Conservation (phyloP, 2,888 invertebrate species). For the Eustalomyia histrio region DNA sequence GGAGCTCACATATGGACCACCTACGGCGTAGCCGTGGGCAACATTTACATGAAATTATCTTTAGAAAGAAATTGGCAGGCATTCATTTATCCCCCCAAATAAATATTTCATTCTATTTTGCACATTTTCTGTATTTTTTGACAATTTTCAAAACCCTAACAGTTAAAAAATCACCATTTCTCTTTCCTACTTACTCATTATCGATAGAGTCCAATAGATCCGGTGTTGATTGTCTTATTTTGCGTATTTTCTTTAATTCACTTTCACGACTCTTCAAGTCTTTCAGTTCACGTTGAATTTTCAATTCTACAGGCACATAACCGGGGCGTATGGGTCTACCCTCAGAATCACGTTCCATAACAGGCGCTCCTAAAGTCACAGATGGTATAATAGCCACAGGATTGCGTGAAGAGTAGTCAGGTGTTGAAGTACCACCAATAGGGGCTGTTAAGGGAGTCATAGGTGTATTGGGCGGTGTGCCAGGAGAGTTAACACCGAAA, state of each 20-base stretch:
- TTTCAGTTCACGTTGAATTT: slow-evolving; percentile 91
- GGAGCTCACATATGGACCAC: too few relatives aligned
- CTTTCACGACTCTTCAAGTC: slow-evolving; percentile 91
- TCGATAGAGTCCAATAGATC: slow-evolving; percentile 83
- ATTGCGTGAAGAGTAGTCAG: slow-evolving; percentile 44
- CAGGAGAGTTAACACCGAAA: slow-evolving; percentile 56
- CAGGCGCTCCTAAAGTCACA: slow-evolving; percentile 77
- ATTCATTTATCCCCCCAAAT: too few relatives aligned
- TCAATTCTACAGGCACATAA: slow-evolving; percentile 91
- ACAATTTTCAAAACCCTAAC: too few relatives aligned
- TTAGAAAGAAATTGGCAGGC: too few relatives aligned
- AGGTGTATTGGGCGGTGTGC: slow-evolving; percentile 63
- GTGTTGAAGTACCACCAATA: slow-evolving; percentile 36
- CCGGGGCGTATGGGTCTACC: slow-evolving; percentile 87
- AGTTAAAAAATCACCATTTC: too few relatives aligned
- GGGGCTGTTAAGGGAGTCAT: slow-evolving; percentile 69
- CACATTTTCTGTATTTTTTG: too few relatives aligned
- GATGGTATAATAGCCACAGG: slow-evolving; percentile 71
- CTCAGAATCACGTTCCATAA: slow-evolving; percentile 82
- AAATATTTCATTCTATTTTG: too few relatives aligned
- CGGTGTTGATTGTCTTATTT: slow-evolving; percentile 83
- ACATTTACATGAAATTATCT: too few relatives aligned
- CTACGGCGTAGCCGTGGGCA: too few relatives aligned
- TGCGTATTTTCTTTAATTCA: slow-evolving; percentile 86
- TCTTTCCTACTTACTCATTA: slow-evolving; percentile 81